Conservation (phyloP, 2,113 vertebrate genomes). For the Crotalus tigris region DNA sequence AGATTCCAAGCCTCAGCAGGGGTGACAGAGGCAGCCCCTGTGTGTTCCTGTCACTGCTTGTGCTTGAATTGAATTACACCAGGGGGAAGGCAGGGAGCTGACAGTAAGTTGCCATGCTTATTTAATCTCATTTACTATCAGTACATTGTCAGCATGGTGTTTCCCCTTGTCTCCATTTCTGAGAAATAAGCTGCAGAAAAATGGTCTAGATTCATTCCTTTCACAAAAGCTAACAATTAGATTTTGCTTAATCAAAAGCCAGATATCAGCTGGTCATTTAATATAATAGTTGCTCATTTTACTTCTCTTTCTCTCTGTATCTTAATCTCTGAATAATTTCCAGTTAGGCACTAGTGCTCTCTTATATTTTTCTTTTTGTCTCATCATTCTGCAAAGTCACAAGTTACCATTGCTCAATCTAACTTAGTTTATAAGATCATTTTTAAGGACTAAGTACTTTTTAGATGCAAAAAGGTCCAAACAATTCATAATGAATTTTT, state of each 20-base stretch:
- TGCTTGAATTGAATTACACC: slow-evolving; percentile 76
- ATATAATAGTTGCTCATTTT: background rate
- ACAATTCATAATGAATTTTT: background rate
- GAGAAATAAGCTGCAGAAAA: slow-evolving; percentile 45
- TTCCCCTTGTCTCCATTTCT: slow-evolving; percentile 56
- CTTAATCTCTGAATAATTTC: background rate
- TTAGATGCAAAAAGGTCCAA: background rate
- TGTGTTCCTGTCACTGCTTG: slow-evolving; percentile 70
- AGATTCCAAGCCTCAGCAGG: slow-evolving; percentile 73
- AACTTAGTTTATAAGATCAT: background rate
- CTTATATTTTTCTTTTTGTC: background rate
- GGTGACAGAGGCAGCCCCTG: slow-evolving; percentile 69
- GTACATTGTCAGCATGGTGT: slow-evolving; percentile 76
- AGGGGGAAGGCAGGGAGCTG: slow-evolving; percentile 72
- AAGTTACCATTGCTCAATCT: background rate
- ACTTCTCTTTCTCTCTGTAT: background rate
- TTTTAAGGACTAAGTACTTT: background rate
- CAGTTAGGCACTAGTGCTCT: background rate
- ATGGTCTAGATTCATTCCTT: slow-evolving; percentile 12
- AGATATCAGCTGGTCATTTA: background rate
- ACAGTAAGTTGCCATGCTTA: slow-evolving; percentile 72
- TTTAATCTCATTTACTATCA: slow-evolving; percentile 82
- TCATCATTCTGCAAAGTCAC: background rate
- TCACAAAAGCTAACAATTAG: slow-evolving; percentile 7
- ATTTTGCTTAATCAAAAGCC: background rate